These are phyloP conservation scores for Phylloscopus collybita DNA, from an alignment of 2,797 vertebrate species.

Conservation along the genomic window DNA sequence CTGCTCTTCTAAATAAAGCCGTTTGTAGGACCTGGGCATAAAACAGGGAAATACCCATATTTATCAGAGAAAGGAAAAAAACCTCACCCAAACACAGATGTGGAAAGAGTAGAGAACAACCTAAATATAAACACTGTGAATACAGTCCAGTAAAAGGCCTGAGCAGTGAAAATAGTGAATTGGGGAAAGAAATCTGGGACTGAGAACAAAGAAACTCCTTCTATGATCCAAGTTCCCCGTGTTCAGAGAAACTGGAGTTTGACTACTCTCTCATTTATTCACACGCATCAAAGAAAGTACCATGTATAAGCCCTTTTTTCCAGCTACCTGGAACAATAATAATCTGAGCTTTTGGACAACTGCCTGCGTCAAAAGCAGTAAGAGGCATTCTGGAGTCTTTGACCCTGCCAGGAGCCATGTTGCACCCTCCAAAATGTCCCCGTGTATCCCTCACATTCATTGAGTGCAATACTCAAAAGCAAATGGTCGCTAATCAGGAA, in stretches of 20 bases:
- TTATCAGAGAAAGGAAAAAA: not conserved
- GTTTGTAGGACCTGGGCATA: not conserved
- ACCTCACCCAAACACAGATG: not conserved
- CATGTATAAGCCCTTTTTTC: not conserved
- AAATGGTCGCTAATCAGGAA: not conserved
- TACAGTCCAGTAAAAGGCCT: not conserved
- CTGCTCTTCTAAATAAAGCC: not conserved
- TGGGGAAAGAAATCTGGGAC: not conserved
- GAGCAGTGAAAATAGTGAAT: not conserved
- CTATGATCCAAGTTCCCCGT: not conserved
- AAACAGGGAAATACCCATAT: not conserved
- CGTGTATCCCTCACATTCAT: not conserved
- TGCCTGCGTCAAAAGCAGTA: not conserved
- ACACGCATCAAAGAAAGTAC: not conserved
- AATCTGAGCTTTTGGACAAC: not conserved
- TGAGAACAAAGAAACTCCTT: not conserved
- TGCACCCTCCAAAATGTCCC: not conserved
- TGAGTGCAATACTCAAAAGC: constrained; percentile 6
- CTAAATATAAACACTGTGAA: not conserved
- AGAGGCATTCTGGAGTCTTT: not conserved
- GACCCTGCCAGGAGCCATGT: not conserved
- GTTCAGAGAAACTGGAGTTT: not conserved
- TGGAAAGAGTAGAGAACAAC: not conserved
- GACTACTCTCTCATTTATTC: not conserved
- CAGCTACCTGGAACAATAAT: not conserved